Evolutionary conservation across 2,888 invertebrate genomes (phyloP).

Genomic region (Pterostichus niger): DNA sequence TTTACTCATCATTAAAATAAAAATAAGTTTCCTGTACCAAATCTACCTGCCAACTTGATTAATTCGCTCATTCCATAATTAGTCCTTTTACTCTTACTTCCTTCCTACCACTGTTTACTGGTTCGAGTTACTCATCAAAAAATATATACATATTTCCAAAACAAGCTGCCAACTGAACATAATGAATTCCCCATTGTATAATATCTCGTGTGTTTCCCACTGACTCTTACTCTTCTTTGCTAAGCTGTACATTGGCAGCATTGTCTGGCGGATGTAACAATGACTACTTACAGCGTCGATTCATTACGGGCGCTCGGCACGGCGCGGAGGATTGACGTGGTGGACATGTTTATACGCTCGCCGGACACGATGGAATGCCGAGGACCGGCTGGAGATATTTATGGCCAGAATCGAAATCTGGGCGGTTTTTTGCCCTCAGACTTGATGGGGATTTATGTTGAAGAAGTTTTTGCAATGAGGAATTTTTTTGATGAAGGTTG

Average conservation of each 20-base stretch:
- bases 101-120: too few species aligned
- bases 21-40: neutral
- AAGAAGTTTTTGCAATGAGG: constrained; percentile 46
- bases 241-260: constrained; percentile 32
- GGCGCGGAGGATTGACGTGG: constrained; percentile 70
- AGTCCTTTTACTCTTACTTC: too few species aligned
- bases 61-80: too few species aligned
- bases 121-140: too few species aligned
- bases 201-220: neutral
- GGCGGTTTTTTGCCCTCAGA: constrained; percentile 56
- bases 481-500: constrained; percentile 24
- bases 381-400: constrained; percentile 73
- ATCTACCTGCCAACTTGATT: neutral
- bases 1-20: neutral
- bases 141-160: neutral
- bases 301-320: constrained; percentile 73
- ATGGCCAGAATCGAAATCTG: constrained; percentile 73
- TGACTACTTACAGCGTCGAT: constrained; percentile 71
- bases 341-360: constrained; percentile 74
- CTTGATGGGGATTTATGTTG: constrained; percentile 59
- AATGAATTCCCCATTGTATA: constrained; percentile 18
- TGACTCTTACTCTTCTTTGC: neutral
- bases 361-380: constrained; percentile 75
- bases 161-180: neutral
- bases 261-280: constrained; percentile 64